Percentiles rank a stretch among this genome's conserved stretches.
phyloP scores from a whole-genome alignment of 2,113 vertebrate genomes.

The Eolophus roseicapilla region DNA sequence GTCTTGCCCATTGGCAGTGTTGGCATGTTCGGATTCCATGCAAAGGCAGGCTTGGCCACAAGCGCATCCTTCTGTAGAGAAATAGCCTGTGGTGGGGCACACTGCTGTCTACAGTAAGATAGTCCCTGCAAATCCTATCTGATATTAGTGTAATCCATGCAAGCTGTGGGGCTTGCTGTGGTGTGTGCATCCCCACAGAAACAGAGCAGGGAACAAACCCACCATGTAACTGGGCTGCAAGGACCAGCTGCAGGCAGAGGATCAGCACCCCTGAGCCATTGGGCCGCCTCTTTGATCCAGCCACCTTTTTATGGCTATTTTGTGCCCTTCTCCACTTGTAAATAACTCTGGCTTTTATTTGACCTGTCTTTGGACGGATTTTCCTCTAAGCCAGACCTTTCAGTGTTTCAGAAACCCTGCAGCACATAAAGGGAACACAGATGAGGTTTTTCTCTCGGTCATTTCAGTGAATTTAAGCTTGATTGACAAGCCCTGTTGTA shows the following conservation, averaged over 20 bases:
- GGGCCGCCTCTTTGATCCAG: not conserved
- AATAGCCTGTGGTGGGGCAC: not conserved
- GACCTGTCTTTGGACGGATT: not conserved
- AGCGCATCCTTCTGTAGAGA: not conserved
- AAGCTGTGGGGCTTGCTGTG: not conserved
- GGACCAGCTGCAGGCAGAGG: not conserved
- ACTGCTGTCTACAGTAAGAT: accelerated
- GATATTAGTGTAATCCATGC: accelerated
- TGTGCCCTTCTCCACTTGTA: not conserved
- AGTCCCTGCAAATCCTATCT: not conserved
- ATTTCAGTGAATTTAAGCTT: not conserved
- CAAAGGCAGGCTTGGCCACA: not conserved
- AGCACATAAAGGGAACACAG: not conserved
- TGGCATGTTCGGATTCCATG: not conserved
- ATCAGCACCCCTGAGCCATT: not conserved
- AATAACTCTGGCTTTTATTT: slow-evolving; percentile 41
- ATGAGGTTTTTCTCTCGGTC: not conserved
- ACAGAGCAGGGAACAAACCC: not conserved
- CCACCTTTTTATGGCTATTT: not conserved
- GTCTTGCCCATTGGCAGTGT: not conserved
- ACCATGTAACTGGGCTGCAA: not conserved
- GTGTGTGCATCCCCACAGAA: not conserved
- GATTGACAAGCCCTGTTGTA: not conserved
- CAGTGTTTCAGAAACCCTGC: not conserved
- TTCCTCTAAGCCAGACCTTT: slow-evolving; percentile 14